Base-by-base conservation (phyloP, 2,888 invertebrate species). In the Ectropis crepuscularia region DNA sequence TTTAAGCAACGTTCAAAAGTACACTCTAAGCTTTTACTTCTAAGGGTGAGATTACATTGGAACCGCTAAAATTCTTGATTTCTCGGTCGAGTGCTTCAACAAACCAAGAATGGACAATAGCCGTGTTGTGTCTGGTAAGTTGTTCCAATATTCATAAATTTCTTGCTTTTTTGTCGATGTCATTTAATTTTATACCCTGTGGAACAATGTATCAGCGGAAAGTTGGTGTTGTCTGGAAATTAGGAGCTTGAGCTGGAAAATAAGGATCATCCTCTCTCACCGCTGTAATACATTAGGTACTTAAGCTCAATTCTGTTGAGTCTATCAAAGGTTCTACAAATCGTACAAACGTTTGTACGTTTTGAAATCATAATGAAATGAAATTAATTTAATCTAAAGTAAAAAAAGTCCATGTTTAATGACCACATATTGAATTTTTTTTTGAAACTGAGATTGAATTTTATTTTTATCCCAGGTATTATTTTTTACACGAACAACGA, bases 71-170 rank as follows among this genome's bases (percentile, higher is more conserved):
- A 63, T 72, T 70, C 74, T 74, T 78, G 79, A 81, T 81, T 81
- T 81, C 76, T 63, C 76, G 82, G 74, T 65, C 76, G 75, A 78
- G 65, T 75, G 73, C 65, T 51, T 61, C 63, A 65, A 75, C 75
- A 75, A 76, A 75, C 75, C 75, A 74, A 73, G 75, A 77, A 75
- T 74, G 74, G 74, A 68, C 74, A 74, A 68, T 62, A 63, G 65
- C 64, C 61, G 51, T 67, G 75, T 74, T 76, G 77, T 72, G 74
- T 70, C 62, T 62, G 45, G 60, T 63, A 68, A 53, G 48, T 65
- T 57, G 68, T 67, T 69, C 74, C 75, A 73, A 77, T 80, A 80
- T 80, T 77, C 79, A 80, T 81, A 81, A 78, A 79, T 69, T 76
- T 67, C 53, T 59, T 65, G 70, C 46, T 57, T 70, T 71, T 71